Conservation (phyloP, 2,797 vertebrate species). For the Taenioides sp. region DNA sequence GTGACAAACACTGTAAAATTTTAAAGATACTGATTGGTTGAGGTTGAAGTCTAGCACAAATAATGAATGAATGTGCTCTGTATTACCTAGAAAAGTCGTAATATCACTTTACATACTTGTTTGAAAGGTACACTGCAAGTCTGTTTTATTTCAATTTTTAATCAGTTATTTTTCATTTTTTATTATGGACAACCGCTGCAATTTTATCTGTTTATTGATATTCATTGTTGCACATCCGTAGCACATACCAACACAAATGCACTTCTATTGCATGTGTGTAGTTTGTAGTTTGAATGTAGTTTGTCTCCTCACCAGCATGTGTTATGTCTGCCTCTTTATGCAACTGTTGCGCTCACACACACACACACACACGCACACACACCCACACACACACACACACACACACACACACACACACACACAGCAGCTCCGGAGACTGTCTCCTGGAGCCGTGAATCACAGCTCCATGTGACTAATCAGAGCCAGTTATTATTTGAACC, state of each 20-base stretch:
- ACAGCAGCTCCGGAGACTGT: slow-evolving; percentile 57
- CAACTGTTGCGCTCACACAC: slow-evolving; percentile 13
- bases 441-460: slow-evolving; percentile 70
- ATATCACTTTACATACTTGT: too few relatives aligned
- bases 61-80: too few relatives aligned
- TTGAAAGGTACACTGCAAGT: too few relatives aligned
- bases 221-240: not conserved
- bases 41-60: not conserved
- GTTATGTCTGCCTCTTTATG: slow-evolving; percentile 24
- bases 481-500: slow-evolving; percentile 71
- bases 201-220: not conserved
- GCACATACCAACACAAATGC: not conserved
- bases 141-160: too few relatives aligned
- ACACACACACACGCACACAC: too few relatives aligned
- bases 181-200: too few relatives aligned
- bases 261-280: not conserved
- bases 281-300: not conserved
- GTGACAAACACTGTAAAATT: not conserved
- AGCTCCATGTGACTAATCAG: slow-evolving; percentile 69
- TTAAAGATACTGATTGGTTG: not conserved
- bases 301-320: slow-evolving; percentile 14
- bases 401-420: not conserved
- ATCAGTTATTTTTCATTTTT: too few relatives aligned
- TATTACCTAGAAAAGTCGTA: too few relatives aligned
- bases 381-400: too few relatives aligned